A percentile compares a stretch with the other conserved stretches of the same genome.
phyloP scores from a whole-genome alignment of 2,888 invertebrate genomes.

The Drosophila affinis region DNA sequence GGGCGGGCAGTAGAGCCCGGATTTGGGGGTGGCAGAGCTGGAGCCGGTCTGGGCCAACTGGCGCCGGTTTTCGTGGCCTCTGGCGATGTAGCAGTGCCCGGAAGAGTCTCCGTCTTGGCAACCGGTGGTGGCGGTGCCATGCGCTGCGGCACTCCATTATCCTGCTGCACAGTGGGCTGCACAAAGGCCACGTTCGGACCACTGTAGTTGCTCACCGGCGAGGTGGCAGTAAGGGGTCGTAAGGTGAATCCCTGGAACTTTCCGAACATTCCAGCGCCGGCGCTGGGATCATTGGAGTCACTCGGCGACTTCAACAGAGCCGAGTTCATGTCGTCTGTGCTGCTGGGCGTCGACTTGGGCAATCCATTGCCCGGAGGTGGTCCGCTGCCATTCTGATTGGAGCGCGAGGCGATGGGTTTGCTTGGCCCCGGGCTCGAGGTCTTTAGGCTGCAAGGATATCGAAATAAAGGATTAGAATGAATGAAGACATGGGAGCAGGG shows the following conservation, averaged over 20 bases:
- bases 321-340: constrained; percentile 89
- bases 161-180: constrained; percentile 81
- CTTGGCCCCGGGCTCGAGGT: constrained; percentile 73
- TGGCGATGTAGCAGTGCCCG: constrained; percentile 16
- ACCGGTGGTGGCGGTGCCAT: constrained; percentile 88
- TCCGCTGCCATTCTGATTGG: constrained; percentile 60
- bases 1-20: constrained; percentile 88
- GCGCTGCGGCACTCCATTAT: constrained; percentile 83
- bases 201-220: constrained; percentile 76
- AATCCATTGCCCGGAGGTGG: constrained; percentile 66
- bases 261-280: constrained; percentile 89
- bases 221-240: constrained; percentile 80
- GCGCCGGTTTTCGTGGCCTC: constrained; percentile 54
- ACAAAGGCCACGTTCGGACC: constrained; percentile 86
- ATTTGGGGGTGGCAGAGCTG: constrained; percentile 87
- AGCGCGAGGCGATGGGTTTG: constrained; percentile 62
- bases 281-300: constrained; percentile 84
- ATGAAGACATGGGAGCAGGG: not conserved
- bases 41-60: constrained; percentile 78
- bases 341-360: constrained; percentile 85
- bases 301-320: constrained; percentile 87
- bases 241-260: constrained; percentile 94
- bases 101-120: constrained; percentile 78
- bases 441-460: constrained; percentile 77
- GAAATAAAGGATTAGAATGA: constrained; percentile 13